Percentiles rank a stretch among this genome's conserved stretches.
Conservation (phyloP, 2,888 invertebrate species). For the Altica lythri region DNA sequence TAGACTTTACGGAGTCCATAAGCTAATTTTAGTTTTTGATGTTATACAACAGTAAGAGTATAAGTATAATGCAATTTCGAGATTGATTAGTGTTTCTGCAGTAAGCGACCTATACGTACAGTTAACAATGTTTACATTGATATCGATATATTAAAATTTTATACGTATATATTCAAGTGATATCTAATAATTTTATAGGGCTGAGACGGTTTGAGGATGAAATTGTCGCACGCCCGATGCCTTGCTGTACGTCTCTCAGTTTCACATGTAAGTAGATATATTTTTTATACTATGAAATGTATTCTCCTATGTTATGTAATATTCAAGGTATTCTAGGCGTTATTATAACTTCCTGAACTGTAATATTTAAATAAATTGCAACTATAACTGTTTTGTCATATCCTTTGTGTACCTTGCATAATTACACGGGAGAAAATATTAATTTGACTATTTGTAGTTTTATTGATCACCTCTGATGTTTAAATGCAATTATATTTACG, state of each 20-base stretch:
- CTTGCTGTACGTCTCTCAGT: constrained; percentile 39
- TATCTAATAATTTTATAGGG: constrained; percentile 34
- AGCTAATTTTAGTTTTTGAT: neutral
- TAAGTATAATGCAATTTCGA: too few species aligned
- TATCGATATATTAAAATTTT: too few species aligned
- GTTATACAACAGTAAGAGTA: neutral
- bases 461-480: too few species aligned
- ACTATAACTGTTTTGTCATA: neutral
- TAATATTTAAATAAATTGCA: neutral
- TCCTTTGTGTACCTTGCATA: too few species aligned
- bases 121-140: too few species aligned
- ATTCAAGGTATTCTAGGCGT: neutral
- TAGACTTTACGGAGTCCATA: neutral
- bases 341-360: neutral
- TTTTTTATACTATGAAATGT: constrained; percentile 4
- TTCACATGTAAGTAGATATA: constrained; percentile 38
- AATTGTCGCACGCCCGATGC: constrained; percentile 39
- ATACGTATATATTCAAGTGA: too few species aligned
- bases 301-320: neutral
- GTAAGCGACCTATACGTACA: too few species aligned
- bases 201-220: constrained; percentile 36
- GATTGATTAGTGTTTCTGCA: too few species aligned
- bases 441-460: too few species aligned
- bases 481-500: too few species aligned
- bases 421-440: too few species aligned